Evolutionary conservation across 2,888 invertebrate species (phyloP), one percentile per base, ranked within the genome.

Genomic region (Chironomus tentans): DNA sequence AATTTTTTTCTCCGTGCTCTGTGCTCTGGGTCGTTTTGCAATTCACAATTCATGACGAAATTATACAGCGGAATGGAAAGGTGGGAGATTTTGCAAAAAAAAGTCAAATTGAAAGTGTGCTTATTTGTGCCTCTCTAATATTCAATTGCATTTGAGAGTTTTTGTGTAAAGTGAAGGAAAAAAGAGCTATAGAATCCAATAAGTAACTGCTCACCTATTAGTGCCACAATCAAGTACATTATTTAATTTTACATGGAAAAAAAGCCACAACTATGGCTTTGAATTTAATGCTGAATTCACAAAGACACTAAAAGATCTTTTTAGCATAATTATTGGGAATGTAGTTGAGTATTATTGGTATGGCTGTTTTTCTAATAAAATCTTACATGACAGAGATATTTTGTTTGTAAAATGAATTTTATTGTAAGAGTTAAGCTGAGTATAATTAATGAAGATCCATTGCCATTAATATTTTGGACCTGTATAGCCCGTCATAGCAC

Each of bases 1-100:
- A 56, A 56, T 56, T 38, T 38, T 28, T 38, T 38, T 10, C 38
- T 38, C 10, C 10, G 10, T 38, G 38, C 38, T 38, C 38, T 38
- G 38, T 38, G 38, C 38, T 38, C 38, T 38, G 38, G 10, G 38
- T 10, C 10, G 38, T 38, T 38, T 56, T 56, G 56, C 56, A 56
- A 56, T 56, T 56, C 15, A 70, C 4, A 18, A 47, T 50, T n/a
- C 21, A 71, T 71, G 71, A 71, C 71, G 71, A 71, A 71, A 71
- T 71, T 21, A 15, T 15, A 22, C 65, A 18, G 21, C 24, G 65
- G 65, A 13, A 24, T 65, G 65, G 38, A 65, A 65, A 65, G 22
- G 65, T 65, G 65, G 65, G 65, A 65, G 65, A 65, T 56, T 56
- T 56, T 18, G 62, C 62, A 13, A 56, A 56, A 56, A 65, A 62